Base-by-base conservation (phyloP, 2,113 vertebrate genomes). In the Syngnathus typhle region DNA sequence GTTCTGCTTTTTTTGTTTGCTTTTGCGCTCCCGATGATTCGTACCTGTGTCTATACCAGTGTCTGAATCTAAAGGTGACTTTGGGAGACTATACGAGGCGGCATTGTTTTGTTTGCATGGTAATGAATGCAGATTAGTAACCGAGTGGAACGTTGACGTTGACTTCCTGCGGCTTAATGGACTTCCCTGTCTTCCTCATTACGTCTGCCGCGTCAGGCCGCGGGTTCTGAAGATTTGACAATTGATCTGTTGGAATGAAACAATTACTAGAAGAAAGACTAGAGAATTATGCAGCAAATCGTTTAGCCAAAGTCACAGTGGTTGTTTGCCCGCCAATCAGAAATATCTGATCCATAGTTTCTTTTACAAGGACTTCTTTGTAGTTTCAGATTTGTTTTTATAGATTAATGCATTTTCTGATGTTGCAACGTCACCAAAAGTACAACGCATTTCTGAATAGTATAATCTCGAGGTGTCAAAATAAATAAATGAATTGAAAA, bases 91-190 rank as follows among this genome's bases (percentile, higher is more conserved):
- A 82, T 82, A 87, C 78, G 85, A 85, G 80, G 76, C 86, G 63
- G 78, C 72, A 84, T 88, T 87, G 88, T 88, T 88, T 88, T 88
- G 88, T 85, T 83, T 87, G 87, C 89, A 90, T 91, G 82, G 82
- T 90, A 91, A 91, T 91, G 84, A 89, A 90, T 86, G 84, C 86
- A 90, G 85, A 90, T 90, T 87, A 91, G 87, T 74, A 72, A 58
- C 64, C 65, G 81, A 87, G 83, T 74, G 82, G 88, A 85, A 83
- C 77, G 84, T 86, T 81, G 82, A 82, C 79, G 81, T 76, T 83
- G 81, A 81, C 82, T 83, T 84, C 75, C 71, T 65, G 76, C 70
- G 68, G 75, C 83, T 80, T 85, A 84, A 82, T 88, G 79, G 83
- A 90, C 88, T 84, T 78, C 64, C 75, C 68, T 58, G 68, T 71